These are phyloP conservation scores for Pecten maximus DNA, from an alignment of 2,888 invertebrate species.

Conservation along the genomic window DNA sequence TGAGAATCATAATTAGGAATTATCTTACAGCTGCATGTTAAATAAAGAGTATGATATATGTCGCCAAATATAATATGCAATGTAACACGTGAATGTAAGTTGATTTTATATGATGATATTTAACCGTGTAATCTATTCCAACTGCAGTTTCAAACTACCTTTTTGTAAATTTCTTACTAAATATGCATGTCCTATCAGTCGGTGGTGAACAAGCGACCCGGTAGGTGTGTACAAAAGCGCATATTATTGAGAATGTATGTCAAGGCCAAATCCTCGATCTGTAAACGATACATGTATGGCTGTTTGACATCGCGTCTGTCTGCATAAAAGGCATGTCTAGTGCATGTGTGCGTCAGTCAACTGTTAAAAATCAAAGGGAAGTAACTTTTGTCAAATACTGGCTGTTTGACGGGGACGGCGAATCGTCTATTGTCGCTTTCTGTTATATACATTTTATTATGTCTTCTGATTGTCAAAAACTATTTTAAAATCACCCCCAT, in stretches of 20 bases:
- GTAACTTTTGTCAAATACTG: not conserved
- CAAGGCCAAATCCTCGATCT: not conserved
- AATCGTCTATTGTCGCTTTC: too few relatives aligned
- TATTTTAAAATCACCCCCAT: too few relatives aligned
- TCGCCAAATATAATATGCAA: not conserved
- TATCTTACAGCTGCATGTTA: not conserved
- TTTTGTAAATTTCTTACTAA: not conserved
- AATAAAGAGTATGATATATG: not conserved
- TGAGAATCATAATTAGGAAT: not conserved
- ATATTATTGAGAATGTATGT: not conserved
- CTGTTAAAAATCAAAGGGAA: not conserved
- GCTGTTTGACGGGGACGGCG: too few relatives aligned
- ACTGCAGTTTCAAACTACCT: not conserved
- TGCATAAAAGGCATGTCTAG: constrained; percentile 20
- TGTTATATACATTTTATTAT: too few relatives aligned
- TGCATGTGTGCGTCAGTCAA: not conserved
- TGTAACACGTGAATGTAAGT: not conserved
- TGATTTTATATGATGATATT: not conserved
- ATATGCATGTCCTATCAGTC: not conserved
- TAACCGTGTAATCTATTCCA: not conserved
- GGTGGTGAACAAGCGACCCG: not conserved
- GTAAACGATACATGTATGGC: constrained; percentile 27
- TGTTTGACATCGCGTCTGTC: constrained; percentile 21
- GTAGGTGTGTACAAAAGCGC: not conserved
- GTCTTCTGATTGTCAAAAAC: too few relatives aligned